phyloP scores from a whole-genome alignment of 2,797 vertebrate species.

The Falco novaeseelandiae region DNA sequence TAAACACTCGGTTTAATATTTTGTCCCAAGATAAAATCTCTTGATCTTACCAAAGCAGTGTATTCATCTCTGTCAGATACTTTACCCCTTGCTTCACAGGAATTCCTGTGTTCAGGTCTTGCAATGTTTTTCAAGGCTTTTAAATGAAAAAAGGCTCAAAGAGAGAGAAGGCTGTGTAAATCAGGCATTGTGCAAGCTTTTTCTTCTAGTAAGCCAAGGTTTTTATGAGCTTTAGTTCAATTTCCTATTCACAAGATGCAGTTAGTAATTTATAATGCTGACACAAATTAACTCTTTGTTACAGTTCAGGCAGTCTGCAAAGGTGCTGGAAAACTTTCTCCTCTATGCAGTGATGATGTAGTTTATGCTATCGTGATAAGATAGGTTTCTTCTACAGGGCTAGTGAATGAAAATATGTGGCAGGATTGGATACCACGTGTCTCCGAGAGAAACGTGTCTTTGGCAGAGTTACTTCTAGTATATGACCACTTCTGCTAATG shows the following conservation, averaged over 20 bases:
- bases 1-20: background rate
- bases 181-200: background rate
- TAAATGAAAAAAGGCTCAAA: background rate
- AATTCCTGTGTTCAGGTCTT: background rate
- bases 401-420: background rate
- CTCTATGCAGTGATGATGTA: fast-evolving
- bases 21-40: background rate
- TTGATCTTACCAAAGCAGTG: background rate
- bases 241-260: background rate
- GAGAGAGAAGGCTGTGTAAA: background rate
- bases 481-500: background rate
- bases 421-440: background rate
- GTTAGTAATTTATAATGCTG: background rate
- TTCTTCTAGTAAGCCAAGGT: background rate
- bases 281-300: background rate
- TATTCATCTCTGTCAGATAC: background rate
- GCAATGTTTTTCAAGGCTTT: conserved; percentile 12
- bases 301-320: background rate
- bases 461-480: background rate
- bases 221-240: background rate
- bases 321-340: background rate
- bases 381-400: background rate
- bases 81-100: background rate
- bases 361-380: background rate
- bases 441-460: background rate